Evolutionary conservation across 1,140 invertebrate species (phyloP), one percentile per base, ranked within the genome.

Genomic region (Drosophila ambigua): DNA sequence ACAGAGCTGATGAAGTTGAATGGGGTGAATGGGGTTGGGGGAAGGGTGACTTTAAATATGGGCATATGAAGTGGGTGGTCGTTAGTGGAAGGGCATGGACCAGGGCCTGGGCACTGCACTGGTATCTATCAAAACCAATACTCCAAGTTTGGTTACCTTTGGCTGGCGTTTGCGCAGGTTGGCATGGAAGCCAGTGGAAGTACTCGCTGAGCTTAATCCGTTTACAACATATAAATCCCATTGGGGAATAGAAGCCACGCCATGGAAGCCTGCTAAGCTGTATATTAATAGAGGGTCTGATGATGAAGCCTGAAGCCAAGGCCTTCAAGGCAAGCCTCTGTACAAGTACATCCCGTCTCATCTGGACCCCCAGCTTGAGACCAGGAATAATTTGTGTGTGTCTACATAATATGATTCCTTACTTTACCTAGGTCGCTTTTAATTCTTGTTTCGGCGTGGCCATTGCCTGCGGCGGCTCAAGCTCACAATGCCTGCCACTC

Each of bases 161-260:
- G 31, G 7, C 41, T 16, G 16, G 20, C n/a, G 26, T 24, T n/a
- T 3, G 8, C 23, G 13, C 26, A 71, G 26, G 44, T 61, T 53
- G 20, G 41, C 24, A 16, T 24, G 24, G 13, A 53, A 41, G 52
- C 49, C 49, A 9, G 24, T 51, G 15, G 26, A 26, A 23, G 39
- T 48, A 45, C 72, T 60, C 58, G 49, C 43, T 62, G 43, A 44
- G 53, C 49, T 53, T 83, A 83, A 80, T 80, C 78, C 65, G 72
- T 64, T 79, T 84, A 76, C 52, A 61, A 26, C 58, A 31, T 64
- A 84, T 79, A 75, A 63, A 57, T 35, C 26, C 80, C 75, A 28
- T 49, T 68, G 51, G 80, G 80, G 76, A 83, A 62, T 79, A 57
- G 65, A 67, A 65, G 50, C 71, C 66, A 58, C 61, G 55, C 71